Evolutionary conservation across 2,113 vertebrate species (phyloP), one percentile per base, ranked within the genome.

Genomic region (Nesoenas mayeri): DNA sequence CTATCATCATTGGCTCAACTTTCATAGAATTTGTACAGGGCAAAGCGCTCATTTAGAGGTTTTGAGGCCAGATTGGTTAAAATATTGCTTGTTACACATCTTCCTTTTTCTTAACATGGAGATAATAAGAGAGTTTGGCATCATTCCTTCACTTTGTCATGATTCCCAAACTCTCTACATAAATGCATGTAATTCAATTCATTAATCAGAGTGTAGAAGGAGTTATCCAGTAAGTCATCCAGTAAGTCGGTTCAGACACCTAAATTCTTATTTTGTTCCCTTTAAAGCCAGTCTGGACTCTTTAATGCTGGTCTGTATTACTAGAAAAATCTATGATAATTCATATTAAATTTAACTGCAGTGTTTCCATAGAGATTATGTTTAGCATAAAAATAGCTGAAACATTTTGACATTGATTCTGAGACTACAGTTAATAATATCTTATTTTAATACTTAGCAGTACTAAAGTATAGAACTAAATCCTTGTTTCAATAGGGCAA

Each of bases 361-460:
- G 42, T 12, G 90, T 96, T 96, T 93, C 93, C 89, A 94, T 96
- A 96, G 94, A n/a, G 70, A 97, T 94, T 19, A 29, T 79, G 87
- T 89, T 95, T 92, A 91, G 62, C 70, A 72, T 81, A 89, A 95
- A 95, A 97, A 94, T 84, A 95, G 79, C 93, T 90, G 90, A 83
- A 94, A 86, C 85, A 88, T 95, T 90, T 93, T 94, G 93, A 88
- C 77, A 65, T 78, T n/a, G 60, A 82, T 85, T 77, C 74, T 7
- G 2, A 95, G 90, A 69, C 75, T 9, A 5, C 13, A 71, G 65
- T 40, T 90, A 26, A 6, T 22, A 90, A 85, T 25, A 60, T 26
- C 54, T 84, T 87, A 58, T 91, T 91, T 83, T 77, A 48, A 44
- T 73, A 28, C 36, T 62, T 16, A 60, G 22, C 26, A 71, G 16